A percentile compares a stretch with the other conserved stretches of the same genome.
Evolutionary conservation across 2,888 invertebrate species (phyloP).

Genomic region (Parnassius smintheus): DNA sequence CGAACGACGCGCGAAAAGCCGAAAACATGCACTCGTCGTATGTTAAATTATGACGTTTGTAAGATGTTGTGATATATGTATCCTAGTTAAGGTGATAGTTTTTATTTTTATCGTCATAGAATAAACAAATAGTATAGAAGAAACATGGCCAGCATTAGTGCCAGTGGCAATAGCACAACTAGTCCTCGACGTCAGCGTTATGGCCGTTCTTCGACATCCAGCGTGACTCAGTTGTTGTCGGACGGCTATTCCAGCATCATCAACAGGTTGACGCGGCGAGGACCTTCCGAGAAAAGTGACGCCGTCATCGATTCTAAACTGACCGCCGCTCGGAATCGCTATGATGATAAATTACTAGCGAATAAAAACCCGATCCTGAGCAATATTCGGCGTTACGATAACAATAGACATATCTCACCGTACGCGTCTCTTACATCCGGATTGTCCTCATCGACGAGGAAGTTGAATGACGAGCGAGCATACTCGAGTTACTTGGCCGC

Average conservation of each 20-base stretch:
- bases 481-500: conserved; percentile 68
- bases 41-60: conserved; percentile 58
- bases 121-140: conserved; percentile 26
- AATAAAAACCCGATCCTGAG: conserved; percentile 62
- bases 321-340: conserved; percentile 56
- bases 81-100: conserved; percentile 58
- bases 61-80: conserved; percentile 63
- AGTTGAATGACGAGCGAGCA: conserved; percentile 64
- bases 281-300: conserved; percentile 86
- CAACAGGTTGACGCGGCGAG: conserved; percentile 89
- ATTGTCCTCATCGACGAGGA: conserved; percentile 48
- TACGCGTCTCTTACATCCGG: conserved; percentile 61
- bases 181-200: conserved; percentile 86
- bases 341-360: conserved; percentile 65
- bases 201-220: conserved; percentile 88
- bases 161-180: conserved; percentile 61
- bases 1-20: conserved; percentile 37
- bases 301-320: conserved; percentile 60
- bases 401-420: conserved; percentile 66
- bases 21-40: conserved; percentile 34
- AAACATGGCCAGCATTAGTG: conserved; percentile 62
- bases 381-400: conserved; percentile 70
- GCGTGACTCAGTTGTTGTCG: conserved; percentile 91
- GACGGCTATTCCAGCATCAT: conserved; percentile 93
- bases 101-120: conserved; percentile 35